phyloP scores from a whole-genome alignment of 1,140 invertebrate species.

The Lordiphosa collinella region DNA sequence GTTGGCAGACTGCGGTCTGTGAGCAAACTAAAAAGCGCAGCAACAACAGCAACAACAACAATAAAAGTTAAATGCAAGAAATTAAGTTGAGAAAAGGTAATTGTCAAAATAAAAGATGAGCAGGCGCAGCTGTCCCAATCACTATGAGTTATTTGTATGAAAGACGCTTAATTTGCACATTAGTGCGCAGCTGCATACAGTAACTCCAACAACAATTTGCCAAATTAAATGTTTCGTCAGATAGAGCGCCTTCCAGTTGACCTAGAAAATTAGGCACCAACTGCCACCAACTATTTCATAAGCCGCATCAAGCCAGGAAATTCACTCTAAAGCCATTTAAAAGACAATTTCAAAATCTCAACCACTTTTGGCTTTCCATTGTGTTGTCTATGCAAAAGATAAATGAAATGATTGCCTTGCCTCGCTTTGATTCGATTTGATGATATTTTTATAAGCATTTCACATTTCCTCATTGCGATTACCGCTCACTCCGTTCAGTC shows the following conservation, averaged over 20 bases:
- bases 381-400: slow-evolving; percentile 31
- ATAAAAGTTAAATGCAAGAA: slow-evolving; percentile 51
- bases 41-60: neutral
- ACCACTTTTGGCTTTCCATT: slow-evolving; percentile 37
- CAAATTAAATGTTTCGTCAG: too few relatives aligned
- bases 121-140: neutral
- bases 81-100: slow-evolving; percentile 56
- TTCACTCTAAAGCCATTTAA: slow-evolving; percentile 50
- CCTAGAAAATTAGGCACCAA: slow-evolving; percentile 48
- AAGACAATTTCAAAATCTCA: slow-evolving; percentile 34
- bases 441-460: slow-evolving; percentile 24
- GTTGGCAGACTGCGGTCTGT: slow-evolving; percentile 21
- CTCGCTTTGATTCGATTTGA: neutral
- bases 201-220: too few relatives aligned
- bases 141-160: slow-evolving; percentile 25
- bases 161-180: slow-evolving; percentile 60
- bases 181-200: slow-evolving; percentile 34
- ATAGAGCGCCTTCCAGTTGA: slow-evolving; percentile 13
- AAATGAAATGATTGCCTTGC: slow-evolving; percentile 15
- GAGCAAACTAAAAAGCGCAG: slow-evolving; percentile 33
- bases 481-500: slow-evolving; percentile 33
- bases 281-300: slow-evolving; percentile 15
- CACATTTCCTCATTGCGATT: slow-evolving; percentile 57
- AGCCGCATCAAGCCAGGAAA: slow-evolving; percentile 54
- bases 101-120: slow-evolving; percentile 49